Base-by-base conservation (phyloP, 1,140 invertebrate genomes). In the Grapholita molesta region DNA sequence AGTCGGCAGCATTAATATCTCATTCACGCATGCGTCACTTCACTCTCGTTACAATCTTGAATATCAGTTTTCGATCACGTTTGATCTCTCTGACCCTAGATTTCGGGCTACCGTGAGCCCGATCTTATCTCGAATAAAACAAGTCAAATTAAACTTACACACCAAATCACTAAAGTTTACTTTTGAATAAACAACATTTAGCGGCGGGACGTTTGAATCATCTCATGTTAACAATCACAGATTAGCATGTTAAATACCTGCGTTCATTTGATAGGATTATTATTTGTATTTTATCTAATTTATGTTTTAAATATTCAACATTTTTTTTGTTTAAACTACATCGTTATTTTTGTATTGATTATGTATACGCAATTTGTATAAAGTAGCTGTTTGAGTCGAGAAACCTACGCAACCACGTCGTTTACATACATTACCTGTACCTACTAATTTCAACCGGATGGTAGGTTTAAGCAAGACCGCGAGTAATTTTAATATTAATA, bases 31-130 rank as follows among this genome's bases (percentile, higher is more conserved):
- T 88, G 79, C 88, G 82, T 87, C 88, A 88, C 80, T 88, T 87
- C 88, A 88, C 80, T 88, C 84, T 77, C 72, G 75, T 84, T 76
- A 84, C 82, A 80, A 89, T 89, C 83, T 87, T 79, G 84, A 83
- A 88, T 89, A 91, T 91, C 89, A 88, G 85, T 86, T 89, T 88
- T 89, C 71, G 81, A 91, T 89, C 89, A 86, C 85, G 86, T 55
- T 85, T 91, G 87, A 89, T 86, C 88, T 86, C 76, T 74, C 33
- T 89, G 87, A 89, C 89, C 89, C 87, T 78, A 80, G 78, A 84
- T 83, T 88, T 89, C 78, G 82, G 55, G 89, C 89, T 91, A 91
- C 89, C 78, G 89, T 89, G 80, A 79, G 77, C 85, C 89, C 85
- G 87, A 86, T 84, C 85, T 80, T 82, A 71, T 73, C 55, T 24